Conservation (phyloP, 2,113 vertebrate genomes). For the Falcunculus frontatus region DNA sequence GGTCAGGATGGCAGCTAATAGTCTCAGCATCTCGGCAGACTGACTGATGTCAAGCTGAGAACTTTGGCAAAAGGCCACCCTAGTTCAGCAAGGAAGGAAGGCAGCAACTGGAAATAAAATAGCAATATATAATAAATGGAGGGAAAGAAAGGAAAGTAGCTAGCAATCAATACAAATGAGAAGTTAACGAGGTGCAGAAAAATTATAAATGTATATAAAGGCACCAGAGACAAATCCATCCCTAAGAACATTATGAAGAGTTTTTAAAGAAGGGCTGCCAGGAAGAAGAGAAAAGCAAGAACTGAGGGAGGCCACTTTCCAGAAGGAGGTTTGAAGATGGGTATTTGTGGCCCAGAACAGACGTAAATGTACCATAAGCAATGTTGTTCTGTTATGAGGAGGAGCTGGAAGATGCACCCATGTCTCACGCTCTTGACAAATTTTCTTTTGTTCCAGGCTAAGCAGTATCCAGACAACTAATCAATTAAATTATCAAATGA, state of each 20-base stretch:
- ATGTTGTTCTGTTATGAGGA: neutral
- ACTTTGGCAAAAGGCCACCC: constrained; percentile 42
- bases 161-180: constrained; percentile 53
- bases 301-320: neutral
- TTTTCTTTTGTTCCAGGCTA: neutral
- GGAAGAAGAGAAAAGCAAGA: neutral
- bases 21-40: neutral
- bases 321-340: neutral
- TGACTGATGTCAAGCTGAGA: constrained; percentile 34
- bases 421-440: neutral
- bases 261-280: neutral
- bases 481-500: neutral
- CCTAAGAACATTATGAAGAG: neutral
- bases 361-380: neutral
- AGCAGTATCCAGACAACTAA: neutral
- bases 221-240: neutral
- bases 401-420: neutral
- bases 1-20: constrained; percentile 18
- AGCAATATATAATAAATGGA: constrained; percentile 32
- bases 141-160: neutral
- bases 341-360: neutral
- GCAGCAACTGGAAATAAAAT: constrained; percentile 41
- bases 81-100: neutral
- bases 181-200: constrained; percentile 50
- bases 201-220: constrained; percentile 2